phyloP scores from a whole-genome alignment of 2,797 vertebrate species.

The Argentina silus region DNA sequence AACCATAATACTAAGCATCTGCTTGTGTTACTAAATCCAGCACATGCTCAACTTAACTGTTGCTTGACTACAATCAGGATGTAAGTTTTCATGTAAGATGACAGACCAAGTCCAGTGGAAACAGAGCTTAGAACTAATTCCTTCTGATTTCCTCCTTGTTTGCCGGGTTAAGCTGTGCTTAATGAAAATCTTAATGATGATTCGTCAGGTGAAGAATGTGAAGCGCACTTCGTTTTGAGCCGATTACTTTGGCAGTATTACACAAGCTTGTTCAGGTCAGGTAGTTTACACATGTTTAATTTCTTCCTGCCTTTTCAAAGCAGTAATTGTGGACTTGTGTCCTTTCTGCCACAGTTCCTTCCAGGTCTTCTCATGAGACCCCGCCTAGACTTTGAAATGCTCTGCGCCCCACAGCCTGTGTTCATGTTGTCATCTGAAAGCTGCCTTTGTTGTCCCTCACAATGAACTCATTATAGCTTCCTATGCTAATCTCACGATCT shows the following conservation, averaged over 20 bases:
- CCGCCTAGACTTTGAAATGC: constrained; percentile 13
- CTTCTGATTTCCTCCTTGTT: constrained; percentile 25
- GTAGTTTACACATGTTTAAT: not conserved
- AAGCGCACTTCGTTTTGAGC: not conserved
- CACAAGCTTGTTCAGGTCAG: constrained; percentile 15
- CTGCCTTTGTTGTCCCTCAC: constrained; percentile 59
- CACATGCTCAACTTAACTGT: not conserved
- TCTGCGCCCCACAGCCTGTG: not conserved
- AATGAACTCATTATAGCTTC: constrained; percentile 61
- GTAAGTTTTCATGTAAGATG: constrained; percentile 5
- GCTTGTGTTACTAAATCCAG: not conserved
- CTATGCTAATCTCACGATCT: constrained; percentile 58
- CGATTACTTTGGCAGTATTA: constrained; percentile 18
- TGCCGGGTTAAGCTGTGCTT: constrained; percentile 39
- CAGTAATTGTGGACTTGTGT: not conserved
- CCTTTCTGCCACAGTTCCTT: not conserved
- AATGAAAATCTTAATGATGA: constrained; percentile 39
- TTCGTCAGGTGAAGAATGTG: constrained; percentile 15
- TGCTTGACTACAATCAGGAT: not conserved
- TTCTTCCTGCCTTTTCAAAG: constrained; percentile 2
- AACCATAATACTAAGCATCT: not conserved
- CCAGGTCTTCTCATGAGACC: constrained; percentile 5
- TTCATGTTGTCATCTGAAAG: constrained; percentile 42
- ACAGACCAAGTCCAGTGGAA: constrained; percentile 31
- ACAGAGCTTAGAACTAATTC: constrained; percentile 34